Evolutionary conservation across 2,888 invertebrate genomes (phyloP).

Genomic region (Trichopria drosophilae): DNA sequence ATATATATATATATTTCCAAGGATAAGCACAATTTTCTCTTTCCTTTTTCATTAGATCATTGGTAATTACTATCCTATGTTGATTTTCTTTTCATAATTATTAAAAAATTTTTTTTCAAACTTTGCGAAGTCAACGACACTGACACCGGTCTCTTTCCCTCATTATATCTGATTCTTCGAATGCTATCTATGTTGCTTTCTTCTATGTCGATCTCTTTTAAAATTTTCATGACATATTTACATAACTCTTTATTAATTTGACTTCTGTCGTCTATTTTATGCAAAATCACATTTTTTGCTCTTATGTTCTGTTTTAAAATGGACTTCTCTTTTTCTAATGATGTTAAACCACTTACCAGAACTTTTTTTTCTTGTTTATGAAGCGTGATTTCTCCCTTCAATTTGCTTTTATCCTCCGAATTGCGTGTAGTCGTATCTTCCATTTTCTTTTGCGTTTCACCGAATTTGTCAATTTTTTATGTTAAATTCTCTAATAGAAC

Average conservation of each 20-base stretch:
- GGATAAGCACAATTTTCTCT: neutral
- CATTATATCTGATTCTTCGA: neutral
- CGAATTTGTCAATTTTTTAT: too few relatives aligned
- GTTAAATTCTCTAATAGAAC: too few relatives aligned
- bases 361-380: too few relatives aligned
- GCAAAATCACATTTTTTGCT: neutral
- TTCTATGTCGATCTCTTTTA: neutral
- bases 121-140: neutral
- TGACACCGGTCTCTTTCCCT: neutral
- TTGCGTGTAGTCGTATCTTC: too few relatives aligned
- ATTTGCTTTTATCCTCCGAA: too few relatives aligned
- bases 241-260: neutral
- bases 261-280: neutral
- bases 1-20: too few relatives aligned
- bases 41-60: neutral
- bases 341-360: too few relatives aligned
- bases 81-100: neutral
- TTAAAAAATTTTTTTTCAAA: neutral
- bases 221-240: neutral
- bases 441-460: too few relatives aligned
- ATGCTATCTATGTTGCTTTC: neutral
- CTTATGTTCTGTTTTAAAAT: too few relatives aligned
- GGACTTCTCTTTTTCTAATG: too few relatives aligned
- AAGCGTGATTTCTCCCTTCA: too few relatives aligned
- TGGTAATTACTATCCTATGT: neutral